Conservation (phyloP, 2,888 invertebrate genomes). For the Drosophila acutilabella region DNA sequence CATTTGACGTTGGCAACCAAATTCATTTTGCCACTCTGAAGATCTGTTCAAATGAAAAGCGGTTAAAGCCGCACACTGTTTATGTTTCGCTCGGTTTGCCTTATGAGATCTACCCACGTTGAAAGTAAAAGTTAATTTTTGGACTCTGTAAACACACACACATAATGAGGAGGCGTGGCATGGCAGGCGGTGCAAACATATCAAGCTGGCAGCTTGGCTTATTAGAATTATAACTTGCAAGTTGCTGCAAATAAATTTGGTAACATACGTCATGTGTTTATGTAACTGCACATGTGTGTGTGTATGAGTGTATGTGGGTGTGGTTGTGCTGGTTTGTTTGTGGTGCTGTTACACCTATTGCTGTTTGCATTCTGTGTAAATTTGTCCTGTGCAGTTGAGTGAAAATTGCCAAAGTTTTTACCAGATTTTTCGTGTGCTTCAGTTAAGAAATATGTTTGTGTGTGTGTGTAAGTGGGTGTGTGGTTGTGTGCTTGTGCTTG, state of each 20-base stretch:
- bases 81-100: constrained; percentile 23
- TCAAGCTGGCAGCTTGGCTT: constrained; percentile 29
- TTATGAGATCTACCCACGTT: constrained; percentile 45
- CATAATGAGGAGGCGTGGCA: constrained; percentile 34
- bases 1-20: constrained; percentile 55
- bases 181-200: constrained; percentile 6
- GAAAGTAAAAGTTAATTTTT: constrained; percentile 37
- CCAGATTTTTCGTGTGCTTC: constrained; percentile 11
- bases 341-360: constrained; percentile 21
- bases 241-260: constrained; percentile 47
- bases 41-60: constrained; percentile 27
- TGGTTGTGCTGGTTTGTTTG: constrained; percentile 21
- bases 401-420: constrained; percentile 72
- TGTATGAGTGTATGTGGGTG: background rate
- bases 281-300: constrained; percentile 6
- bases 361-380: constrained; percentile 67
- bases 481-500: constrained; percentile 31
- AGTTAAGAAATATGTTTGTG: constrained; percentile 19
- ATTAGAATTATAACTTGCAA: constrained; percentile 47
- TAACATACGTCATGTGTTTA: constrained; percentile 16
- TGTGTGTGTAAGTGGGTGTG: background rate
- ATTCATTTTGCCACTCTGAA: constrained; percentile 57
- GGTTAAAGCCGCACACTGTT: constrained; percentile 19
- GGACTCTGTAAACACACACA: constrained; percentile 29
- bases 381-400: constrained; percentile 62